phyloP scores from a whole-genome alignment of 1,140 invertebrate species.

The Paraescarpia echinospica region DNA sequence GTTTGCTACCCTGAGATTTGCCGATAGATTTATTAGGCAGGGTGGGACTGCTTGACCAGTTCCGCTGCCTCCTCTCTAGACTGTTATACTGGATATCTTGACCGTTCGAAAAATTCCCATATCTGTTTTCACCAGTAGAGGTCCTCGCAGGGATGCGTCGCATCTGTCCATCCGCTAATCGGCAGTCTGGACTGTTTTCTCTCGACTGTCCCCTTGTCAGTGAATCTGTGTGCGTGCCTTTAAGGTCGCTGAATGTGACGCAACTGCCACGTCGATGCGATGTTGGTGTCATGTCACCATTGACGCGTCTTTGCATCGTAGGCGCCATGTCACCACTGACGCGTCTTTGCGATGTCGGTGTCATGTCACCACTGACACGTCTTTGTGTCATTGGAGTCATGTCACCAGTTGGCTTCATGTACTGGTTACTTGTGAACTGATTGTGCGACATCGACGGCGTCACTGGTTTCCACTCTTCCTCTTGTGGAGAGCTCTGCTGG shows the following conservation, averaged over 20 bases:
- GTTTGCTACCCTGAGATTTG: neutral
- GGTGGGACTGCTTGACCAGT: neutral
- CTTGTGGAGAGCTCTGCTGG: neutral
- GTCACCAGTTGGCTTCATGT: neutral
- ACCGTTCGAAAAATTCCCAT: neutral
- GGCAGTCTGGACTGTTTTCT: neutral
- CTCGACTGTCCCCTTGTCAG: neutral
- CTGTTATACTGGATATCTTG: neutral
- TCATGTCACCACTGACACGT: neutral
- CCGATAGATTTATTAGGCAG: neutral
- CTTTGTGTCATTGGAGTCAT: neutral
- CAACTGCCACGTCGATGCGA: neutral
- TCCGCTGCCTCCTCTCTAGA: neutral
- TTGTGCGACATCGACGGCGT: neutral
- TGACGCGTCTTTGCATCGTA: too few relatives aligned
- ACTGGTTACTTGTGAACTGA: neutral
- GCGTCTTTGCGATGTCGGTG: too few relatives aligned
- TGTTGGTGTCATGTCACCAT: neutral
- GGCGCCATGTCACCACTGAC: neutral
- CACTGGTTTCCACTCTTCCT: neutral
- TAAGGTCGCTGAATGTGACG: neutral
- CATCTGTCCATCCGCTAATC: neutral
- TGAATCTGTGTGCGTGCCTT: neutral
- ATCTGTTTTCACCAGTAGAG: neutral
- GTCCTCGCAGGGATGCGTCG: neutral